Evolutionary conservation across 2,113 vertebrate species (phyloP).

Genomic region (Anhinga rufa): DNA sequence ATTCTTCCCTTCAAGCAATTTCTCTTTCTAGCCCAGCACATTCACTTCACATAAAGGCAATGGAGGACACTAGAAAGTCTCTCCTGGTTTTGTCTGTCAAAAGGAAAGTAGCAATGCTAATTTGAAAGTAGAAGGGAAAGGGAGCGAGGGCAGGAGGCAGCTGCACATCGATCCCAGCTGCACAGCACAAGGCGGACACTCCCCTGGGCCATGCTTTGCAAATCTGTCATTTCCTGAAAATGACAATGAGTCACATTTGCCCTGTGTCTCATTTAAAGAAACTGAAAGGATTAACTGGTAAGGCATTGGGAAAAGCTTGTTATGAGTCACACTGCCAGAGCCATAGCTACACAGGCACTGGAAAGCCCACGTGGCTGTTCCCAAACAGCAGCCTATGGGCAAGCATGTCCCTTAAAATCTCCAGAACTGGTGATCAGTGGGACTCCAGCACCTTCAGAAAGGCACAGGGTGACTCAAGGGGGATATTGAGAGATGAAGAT

Average conservation of each 20-base stretch:
- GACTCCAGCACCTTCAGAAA: background rate
- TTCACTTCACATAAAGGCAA: background rate
- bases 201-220: background rate
- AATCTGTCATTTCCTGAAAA: constrained; percentile 7
- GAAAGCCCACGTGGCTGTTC: background rate
- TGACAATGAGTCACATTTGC: background rate
- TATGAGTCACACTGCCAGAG: background rate
- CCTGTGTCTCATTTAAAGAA: background rate
- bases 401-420: background rate
- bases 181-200: background rate
- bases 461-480: background rate
- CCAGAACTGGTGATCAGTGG: background rate
- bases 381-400: background rate
- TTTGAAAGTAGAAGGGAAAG: constrained; percentile 2
- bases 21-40: background rate
- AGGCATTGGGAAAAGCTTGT: background rate
- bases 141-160: background rate
- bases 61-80: background rate
- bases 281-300: constrained; percentile 6
- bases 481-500: background rate
- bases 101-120: background rate
- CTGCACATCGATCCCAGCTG: background rate
- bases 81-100: background rate
- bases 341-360: background rate
- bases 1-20: background rate